phyloP scores from a whole-genome alignment of 92 coral and sea anemone species.

The Porites rus region DNA sequence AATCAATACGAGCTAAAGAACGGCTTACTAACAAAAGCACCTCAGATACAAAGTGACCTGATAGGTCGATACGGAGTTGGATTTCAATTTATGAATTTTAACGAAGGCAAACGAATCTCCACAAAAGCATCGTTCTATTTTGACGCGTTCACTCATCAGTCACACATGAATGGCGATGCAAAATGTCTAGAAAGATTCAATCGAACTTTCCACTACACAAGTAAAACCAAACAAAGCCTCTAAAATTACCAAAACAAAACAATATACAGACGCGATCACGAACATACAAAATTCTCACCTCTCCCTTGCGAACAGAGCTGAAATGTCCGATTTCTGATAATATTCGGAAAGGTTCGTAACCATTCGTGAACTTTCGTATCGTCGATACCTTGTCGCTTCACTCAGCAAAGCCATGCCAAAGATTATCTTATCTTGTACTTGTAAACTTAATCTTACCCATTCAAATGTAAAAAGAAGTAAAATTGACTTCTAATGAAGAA shows the following conservation, averaged over 20 bases:
- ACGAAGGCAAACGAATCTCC: conserved; percentile 36
- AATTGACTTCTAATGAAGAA: conserved; percentile 4
- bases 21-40: conserved; percentile 65
- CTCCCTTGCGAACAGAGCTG: conserved; percentile 10
- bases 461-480: neutral
- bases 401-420: neutral
- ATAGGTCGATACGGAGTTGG: conserved; percentile 57
- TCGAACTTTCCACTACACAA: conserved; percentile 4
- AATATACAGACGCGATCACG: conserved; percentile 35
- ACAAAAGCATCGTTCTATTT: conserved; percentile 22
- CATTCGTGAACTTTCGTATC: conserved; percentile 41
- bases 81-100: conserved; percentile 71
- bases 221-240: conserved; percentile 15
- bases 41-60: conserved; percentile 35
- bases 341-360: conserved; percentile 43
- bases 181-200: neutral
- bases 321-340: conserved; percentile 24
- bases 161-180: conserved; percentile 44
- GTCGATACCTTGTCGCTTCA: neutral
- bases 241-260: conserved; percentile 37
- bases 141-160: conserved; percentile 49
- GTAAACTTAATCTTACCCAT: neutral
- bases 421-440: neutral
- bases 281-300: conserved; percentile 47
- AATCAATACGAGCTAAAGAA: conserved; percentile 51